Percentiles rank a stretch among this genome's conserved stretches.
Conservation (phyloP, 1,140 invertebrate species). For the Dufourea novaeangliae region DNA sequence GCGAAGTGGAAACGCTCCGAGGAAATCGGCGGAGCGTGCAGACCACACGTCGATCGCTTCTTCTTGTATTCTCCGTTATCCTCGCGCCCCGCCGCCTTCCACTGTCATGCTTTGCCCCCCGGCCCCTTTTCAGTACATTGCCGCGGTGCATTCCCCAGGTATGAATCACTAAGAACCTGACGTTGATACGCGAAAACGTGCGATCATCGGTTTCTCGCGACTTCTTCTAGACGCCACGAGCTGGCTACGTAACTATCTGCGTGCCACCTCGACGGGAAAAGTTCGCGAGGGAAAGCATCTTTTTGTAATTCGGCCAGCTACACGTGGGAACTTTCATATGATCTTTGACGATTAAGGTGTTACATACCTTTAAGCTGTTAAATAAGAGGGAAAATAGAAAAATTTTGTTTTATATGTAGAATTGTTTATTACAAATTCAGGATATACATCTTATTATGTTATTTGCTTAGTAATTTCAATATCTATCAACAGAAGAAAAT, state of each 20-base stretch:
- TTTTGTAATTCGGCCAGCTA: slow-evolving; percentile 11
- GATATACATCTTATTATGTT: no score
- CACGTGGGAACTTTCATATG: background rate
- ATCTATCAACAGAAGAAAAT: no score
- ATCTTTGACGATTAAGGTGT: no score
- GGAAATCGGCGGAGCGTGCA: slow-evolving; percentile 71
- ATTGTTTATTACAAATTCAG: no score
- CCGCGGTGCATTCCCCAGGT: slow-evolving; percentile 75
- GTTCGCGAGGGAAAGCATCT: slow-evolving; percentile 30
- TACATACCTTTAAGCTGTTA: no score
- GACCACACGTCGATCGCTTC: slow-evolving; percentile 61
- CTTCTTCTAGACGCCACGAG: background rate
- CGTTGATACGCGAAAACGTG: slow-evolving; percentile 63
- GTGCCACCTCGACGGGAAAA: background rate
- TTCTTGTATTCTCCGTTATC: slow-evolving; percentile 59
- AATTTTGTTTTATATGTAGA: no score
- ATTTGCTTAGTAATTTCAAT: no score
- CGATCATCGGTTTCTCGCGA: slow-evolving; percentile 31
- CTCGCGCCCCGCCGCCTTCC: slow-evolving; percentile 61
- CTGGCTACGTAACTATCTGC: background rate
- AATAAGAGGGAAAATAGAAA: no score
- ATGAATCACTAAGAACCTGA: slow-evolving; percentile 76
- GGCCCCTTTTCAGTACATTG: slow-evolving; percentile 71
- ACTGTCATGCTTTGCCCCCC: slow-evolving; percentile 45
- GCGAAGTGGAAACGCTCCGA: slow-evolving; percentile 59